Evolutionary conservation across 2,797 vertebrate genomes (phyloP).

Genomic region (Galagoides demidoff): DNA sequence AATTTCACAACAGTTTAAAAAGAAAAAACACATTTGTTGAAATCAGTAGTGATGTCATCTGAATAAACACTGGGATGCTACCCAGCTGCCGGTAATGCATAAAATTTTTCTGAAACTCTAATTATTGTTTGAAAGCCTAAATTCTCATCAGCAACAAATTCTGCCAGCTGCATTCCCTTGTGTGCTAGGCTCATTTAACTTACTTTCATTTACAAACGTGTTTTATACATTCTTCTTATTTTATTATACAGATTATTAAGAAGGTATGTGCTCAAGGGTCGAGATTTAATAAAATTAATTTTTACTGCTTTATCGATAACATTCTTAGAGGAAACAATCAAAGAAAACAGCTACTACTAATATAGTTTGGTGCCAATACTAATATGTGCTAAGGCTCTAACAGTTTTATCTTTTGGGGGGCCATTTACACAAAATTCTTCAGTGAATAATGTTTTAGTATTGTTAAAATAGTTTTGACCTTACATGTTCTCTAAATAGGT

Average conservation of each 20-base stretch:
- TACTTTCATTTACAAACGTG: neutral
- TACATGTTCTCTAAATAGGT: neutral
- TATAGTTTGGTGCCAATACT: neutral
- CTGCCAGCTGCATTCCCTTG: neutral
- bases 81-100: neutral
- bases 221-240: neutral
- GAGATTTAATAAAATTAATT: conserved; percentile 42
- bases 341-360: neutral
- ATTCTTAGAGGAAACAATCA: neutral
- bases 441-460: neutral
- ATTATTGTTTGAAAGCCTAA: conserved; percentile 4
- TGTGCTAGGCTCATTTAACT: neutral
- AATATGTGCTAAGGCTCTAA: neutral
- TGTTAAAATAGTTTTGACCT: neutral
- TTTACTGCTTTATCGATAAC: conserved; percentile 53
- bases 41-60: conserved; percentile 1
- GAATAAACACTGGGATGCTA: conserved; percentile 30
- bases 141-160: conserved; percentile 37
- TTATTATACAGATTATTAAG: neutral
- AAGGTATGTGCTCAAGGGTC: neutral
- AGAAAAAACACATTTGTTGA: conserved; percentile 19
- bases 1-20: neutral
- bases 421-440: conserved; percentile 2
- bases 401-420: neutral
- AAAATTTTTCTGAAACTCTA: conserved; percentile 31